A percentile compares a stretch with the other conserved stretches of the same genome.
Conservation (phyloP, 1,140 invertebrate species). For the Rhagoletis pomonella region DNA sequence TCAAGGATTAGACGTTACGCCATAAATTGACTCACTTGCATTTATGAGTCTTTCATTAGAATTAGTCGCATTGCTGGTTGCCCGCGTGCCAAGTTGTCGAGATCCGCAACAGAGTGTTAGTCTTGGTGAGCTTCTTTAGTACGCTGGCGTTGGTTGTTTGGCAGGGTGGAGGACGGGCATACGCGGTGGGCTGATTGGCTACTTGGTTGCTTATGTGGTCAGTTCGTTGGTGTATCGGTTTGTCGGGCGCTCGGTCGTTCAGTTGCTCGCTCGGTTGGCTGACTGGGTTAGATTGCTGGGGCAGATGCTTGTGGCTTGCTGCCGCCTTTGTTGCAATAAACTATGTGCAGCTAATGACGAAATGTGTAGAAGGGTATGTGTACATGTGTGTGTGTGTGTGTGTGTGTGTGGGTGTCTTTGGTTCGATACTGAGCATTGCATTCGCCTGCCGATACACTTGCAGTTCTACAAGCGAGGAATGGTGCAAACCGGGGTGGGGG, state of each 20-base stretch:
- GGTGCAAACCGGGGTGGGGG: neutral
- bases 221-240: neutral
- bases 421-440: neutral
- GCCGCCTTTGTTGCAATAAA: neutral
- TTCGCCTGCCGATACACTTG: neutral
- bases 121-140: neutral
- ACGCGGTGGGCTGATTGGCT: neutral
- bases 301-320: slow-evolving; percentile 1
- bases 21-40: slow-evolving; percentile 55
- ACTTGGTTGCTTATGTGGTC: slow-evolving; percentile 24
- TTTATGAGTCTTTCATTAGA: slow-evolving; percentile 53
- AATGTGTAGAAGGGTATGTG: neutral
- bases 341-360: neutral
- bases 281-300: neutral
- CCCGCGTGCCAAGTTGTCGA: slow-evolving; percentile 20
- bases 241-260: neutral
- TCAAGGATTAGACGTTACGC: slow-evolving; percentile 53
- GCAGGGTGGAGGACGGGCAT: too few species aligned
- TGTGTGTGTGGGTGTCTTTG: neutral
- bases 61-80: slow-evolving; percentile 45
- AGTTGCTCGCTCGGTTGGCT: neutral
- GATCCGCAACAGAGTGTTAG: slow-evolving; percentile 13
- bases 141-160: neutral
- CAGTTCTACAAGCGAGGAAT: neutral
- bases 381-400: neutral